Conservation (phyloP, 2,113 vertebrate species). For the Cichladusa arquata region DNA sequence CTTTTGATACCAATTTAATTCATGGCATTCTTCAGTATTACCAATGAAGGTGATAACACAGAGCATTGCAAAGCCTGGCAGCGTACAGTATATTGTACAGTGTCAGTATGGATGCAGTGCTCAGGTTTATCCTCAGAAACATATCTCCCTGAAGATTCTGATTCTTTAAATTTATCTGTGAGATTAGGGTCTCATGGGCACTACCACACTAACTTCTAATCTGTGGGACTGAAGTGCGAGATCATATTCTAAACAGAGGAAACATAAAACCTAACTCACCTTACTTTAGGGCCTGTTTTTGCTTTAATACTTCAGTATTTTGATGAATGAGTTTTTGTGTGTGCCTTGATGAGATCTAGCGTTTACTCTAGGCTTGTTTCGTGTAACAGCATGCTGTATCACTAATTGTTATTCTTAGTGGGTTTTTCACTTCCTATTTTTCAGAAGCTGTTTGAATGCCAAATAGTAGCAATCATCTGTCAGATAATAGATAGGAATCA, state of each 20-base stretch:
- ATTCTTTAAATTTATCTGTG: neutral
- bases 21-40: constrained; percentile 12
- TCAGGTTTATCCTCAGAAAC: neutral
- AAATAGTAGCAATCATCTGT: constrained; percentile 10
- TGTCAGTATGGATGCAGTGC: neutral
- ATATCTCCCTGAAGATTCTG: neutral
- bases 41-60: neutral
- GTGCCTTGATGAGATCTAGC: neutral
- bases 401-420: constrained; percentile 45
- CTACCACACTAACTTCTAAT: neutral
- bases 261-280: neutral
- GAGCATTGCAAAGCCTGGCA: neutral
- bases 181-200: neutral
- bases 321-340: neutral
- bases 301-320: neutral
- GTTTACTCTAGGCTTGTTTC: neutral
- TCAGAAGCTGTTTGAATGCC: constrained; percentile 5
- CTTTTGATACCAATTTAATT: neutral
- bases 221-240: neutral
- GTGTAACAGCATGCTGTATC: constrained; percentile 6
- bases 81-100: rapidly evolving
- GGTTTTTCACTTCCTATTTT: neutral
- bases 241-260: neutral
- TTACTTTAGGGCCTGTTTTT: neutral
- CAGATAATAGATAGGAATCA: neutral